A percentile compares a stretch with the other conserved stretches of the same genome.
These are phyloP conservation scores for Odocoileus virginianus DNA, from an alignment of 2,113 vertebrate species.

Conservation along the genomic window DNA sequence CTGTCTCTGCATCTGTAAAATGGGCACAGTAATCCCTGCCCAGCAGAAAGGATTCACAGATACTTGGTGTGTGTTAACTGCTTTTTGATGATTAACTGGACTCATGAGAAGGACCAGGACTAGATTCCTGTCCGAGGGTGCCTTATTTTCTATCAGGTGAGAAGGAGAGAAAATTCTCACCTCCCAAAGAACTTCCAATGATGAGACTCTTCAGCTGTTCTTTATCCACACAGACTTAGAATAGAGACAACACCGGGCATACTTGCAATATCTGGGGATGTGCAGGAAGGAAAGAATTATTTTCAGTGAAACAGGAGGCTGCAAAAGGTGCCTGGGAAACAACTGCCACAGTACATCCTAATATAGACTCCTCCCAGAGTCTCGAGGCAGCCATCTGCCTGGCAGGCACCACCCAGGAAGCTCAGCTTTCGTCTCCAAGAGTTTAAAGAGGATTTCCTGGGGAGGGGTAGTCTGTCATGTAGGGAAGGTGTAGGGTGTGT, in stretches of 20 bases:
- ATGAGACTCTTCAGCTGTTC: neutral
- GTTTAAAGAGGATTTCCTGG: constrained; percentile 21
- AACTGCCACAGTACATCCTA: constrained; percentile 1
- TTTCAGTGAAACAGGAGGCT: constrained; percentile 61
- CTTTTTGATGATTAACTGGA: neutral
- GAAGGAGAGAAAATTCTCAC: constrained; percentile 21
- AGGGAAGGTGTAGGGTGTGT: no score
- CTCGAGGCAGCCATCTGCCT: neutral
- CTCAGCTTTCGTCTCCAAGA: neutral
- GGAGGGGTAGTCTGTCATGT: no score
- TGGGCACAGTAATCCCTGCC: neutral
- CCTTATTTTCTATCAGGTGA: neutral
- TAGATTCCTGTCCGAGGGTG: neutral
- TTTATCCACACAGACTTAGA: constrained; percentile 14
- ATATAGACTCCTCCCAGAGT: constrained; percentile 30
- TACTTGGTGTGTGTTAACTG: neutral
- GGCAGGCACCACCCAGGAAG: neutral
- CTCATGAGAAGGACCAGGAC: neutral
- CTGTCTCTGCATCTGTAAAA: constrained; percentile 12
- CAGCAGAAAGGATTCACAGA: neutral
- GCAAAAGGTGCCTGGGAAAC: constrained; percentile 39
- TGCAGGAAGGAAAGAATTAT: constrained; percentile 61
- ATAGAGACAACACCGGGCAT: constrained; percentile 25
- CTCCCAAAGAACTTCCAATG: neutral
- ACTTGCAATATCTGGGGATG: constrained; percentile 22